Evolutionary conservation across 23 tunicate species (phyloP).

Genomic region (Trididemnum miniatum): DNA sequence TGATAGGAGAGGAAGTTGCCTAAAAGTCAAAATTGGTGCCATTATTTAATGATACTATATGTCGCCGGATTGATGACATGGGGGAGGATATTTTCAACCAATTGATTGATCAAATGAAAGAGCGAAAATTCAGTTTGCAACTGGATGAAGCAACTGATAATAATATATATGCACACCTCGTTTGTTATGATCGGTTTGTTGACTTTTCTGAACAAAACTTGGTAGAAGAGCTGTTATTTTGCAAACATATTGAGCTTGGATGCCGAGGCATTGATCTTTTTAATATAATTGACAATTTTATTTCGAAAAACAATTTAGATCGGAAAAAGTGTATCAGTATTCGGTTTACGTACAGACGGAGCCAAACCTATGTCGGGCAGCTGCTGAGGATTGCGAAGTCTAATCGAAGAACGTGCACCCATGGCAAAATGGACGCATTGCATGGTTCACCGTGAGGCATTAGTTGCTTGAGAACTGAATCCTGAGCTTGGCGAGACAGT

Average conservation of each 20-base stretch:
- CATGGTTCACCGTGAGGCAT: slow-evolving; percentile 55
- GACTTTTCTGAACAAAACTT: slow-evolving; percentile 34
- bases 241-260: slow-evolving; percentile 46
- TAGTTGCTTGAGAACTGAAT: slow-evolving; percentile 30
- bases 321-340: slow-evolving; percentile 36
- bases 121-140: slow-evolving; percentile 31
- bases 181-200: slow-evolving; percentile 43
- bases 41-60: too few species aligned
- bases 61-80: too few species aligned
- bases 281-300: slow-evolving; percentile 38
- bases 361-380: slow-evolving; percentile 48
- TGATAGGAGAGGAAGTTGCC: too few species aligned
- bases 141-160: slow-evolving; percentile 33
- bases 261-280: slow-evolving; percentile 51
- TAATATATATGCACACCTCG: slow-evolving; percentile 31
- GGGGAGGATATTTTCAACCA: slow-evolving; percentile 39
- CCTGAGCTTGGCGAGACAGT: slow-evolving; percentile 36
- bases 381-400: slow-evolving; percentile 16
- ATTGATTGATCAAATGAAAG: slow-evolving; percentile 46
- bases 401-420: slow-evolving; percentile 39
- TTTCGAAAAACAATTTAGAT: slow-evolving; percentile 38
- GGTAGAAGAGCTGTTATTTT: slow-evolving; percentile 49
- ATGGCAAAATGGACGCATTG: slow-evolving; percentile 51
- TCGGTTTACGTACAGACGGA: slow-evolving; percentile 30
- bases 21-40: too few species aligned